Evolutionary conservation across 2,888 invertebrate genomes (phyloP).

Genomic region (Chalcosyrphus nemorum): DNA sequence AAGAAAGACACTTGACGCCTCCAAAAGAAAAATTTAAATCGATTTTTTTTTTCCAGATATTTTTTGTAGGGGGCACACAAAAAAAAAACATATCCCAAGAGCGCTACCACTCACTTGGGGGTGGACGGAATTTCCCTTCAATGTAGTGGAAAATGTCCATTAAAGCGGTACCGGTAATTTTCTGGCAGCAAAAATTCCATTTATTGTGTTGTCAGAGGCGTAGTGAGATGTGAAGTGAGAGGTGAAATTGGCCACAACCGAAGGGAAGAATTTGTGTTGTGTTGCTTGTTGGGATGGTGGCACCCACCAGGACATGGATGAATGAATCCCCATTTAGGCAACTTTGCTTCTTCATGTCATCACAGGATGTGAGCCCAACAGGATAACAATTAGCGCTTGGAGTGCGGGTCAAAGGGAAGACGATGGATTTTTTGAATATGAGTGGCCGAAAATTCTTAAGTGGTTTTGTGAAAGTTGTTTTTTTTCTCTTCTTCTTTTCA

Average conservation of each 20-base stretch:
- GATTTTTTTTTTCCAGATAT: slow-evolving; percentile 21
- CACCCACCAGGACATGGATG: slow-evolving; percentile 15
- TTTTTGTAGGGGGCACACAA: neutral
- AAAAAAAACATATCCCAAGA: neutral
- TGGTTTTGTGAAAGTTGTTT: slow-evolving; percentile 28
- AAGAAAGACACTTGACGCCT: slow-evolving; percentile 30
- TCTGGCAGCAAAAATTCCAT: slow-evolving; percentile 52
- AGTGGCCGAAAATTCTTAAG: slow-evolving; percentile 39
- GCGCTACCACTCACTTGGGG: neutral
- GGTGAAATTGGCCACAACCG: slow-evolving; percentile 45
- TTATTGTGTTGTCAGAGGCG: slow-evolving; percentile 36
- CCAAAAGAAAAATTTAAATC: slow-evolving; percentile 35
- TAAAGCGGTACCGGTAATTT: slow-evolving; percentile 63
- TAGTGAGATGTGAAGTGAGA: slow-evolving; percentile 11
- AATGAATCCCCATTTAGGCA: slow-evolving; percentile 42
- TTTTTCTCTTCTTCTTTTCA: neutral
- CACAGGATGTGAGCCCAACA: slow-evolving; percentile 22
- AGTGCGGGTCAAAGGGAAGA: neutral
- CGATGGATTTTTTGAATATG: slow-evolving; percentile 59
- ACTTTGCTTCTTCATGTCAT: slow-evolving; percentile 45
- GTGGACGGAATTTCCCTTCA: slow-evolving; percentile 29
- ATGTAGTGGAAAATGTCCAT: slow-evolving; percentile 67
- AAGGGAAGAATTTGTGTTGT: slow-evolving; percentile 8
- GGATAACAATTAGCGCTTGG: slow-evolving; percentile 36
- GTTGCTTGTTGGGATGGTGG: neutral